Evolutionary conservation across 1,140 invertebrate genomes (phyloP).

Genomic region (Aphelinus certus): DNA sequence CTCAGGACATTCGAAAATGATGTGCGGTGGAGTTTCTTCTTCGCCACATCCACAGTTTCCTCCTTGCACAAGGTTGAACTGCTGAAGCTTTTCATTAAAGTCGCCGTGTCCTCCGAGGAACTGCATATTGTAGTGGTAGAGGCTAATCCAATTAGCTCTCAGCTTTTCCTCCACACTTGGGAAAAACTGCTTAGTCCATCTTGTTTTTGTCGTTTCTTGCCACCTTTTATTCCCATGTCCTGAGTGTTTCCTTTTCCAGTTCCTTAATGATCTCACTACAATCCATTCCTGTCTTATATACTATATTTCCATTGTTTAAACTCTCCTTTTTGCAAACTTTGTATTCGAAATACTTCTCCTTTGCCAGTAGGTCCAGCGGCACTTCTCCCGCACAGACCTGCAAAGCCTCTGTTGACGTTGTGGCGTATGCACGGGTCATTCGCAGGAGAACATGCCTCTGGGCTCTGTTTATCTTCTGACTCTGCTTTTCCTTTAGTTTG

Average conservation of each 20-base stretch:
- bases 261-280: not conserved
- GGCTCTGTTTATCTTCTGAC: conserved; percentile 1
- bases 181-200: not conserved
- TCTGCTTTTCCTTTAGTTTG: not conserved
- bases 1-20: too few species aligned
- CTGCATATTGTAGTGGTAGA: not conserved
- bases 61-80: too few species aligned
- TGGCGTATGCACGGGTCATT: conserved; percentile 43
- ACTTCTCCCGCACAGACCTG: conserved; percentile 18
- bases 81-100: too few species aligned
- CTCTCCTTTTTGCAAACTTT: conserved; percentile 19
- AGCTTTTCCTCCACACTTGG: not conserved
- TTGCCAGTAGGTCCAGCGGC: conserved; percentile 32
- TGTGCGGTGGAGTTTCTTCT: too few species aligned
- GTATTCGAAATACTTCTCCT: conserved; percentile 11
- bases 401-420: conserved; percentile 44
- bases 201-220: not conserved
- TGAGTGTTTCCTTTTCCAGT: not conserved
- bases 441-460: conserved; percentile 46
- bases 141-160: not conserved
- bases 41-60: too few species aligned
- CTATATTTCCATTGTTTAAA: not conserved
- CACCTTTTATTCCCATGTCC: not conserved
- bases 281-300: not conserved
- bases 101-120: conserved; percentile 9